Base-by-base conservation (phyloP, 2,888 invertebrate genomes). In the Chrysolina oricalcia region DNA sequence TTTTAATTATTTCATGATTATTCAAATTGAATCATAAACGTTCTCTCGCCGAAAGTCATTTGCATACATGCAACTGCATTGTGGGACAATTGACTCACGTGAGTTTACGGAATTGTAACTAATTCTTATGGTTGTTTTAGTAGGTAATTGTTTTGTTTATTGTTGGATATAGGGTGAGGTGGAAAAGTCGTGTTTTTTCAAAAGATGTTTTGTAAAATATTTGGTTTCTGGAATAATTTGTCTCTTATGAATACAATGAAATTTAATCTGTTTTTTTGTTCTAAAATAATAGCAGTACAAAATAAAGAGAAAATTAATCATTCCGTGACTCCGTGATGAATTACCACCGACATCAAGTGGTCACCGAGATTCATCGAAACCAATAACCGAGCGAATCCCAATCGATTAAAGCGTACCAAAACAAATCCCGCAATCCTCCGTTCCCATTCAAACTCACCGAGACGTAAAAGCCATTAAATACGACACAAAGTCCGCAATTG, bases 401-500 rank as follows among this genome's bases (percentile, higher is more conserved):
- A 78, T 75, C 69, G 63, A 70, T 78, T 75, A 46, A 70, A 41
- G 27, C 46, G 23, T 21, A 21, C 50, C 73, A 40, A 65, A 73
- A 69, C 70, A 74, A 70, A 59, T 65, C 73, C 67, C 50, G 6
- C 40, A 62, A 63, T 66, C 41, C 66, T 17, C 59, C 15, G 13
- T 21, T 27, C n/a, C 67, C 50, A 78, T 76, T 69, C 62, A 70
- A 43, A 83, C 81, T 83, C 84, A 85, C 82, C 83, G 84, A 83
- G 79, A 81, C 86, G 84, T 82, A 81, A 85, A 84, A 83, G 76
- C 82, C 85, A 85, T 85, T 85, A 86, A n/a, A 84, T 85, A 81
- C 79, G 80, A 82, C 84, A 84, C 81, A 84, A 85, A 83, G 81
- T 83, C 84, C 81, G 79, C 85, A 84, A 86, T 86, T 85, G 83